phyloP scores from a whole-genome alignment of 1,140 invertebrate species.

The Drosophila eugracilis region DNA sequence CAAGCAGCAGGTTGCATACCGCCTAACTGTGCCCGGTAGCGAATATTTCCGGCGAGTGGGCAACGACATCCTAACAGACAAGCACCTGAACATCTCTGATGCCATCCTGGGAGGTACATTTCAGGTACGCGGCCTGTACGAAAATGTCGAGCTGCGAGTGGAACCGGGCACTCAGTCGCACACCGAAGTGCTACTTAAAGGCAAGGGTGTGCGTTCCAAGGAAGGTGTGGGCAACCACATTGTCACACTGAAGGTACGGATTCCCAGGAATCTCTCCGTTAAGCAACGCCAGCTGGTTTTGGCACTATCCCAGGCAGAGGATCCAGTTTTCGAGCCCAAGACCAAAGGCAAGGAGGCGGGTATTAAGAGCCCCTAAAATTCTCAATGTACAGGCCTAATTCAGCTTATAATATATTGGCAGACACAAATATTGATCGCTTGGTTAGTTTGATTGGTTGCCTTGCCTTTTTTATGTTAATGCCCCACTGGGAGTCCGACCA shows the following conservation, averaged over 20 bases:
- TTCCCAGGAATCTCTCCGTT: slow-evolving; percentile 67
- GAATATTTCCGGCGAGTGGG: slow-evolving; percentile 75
- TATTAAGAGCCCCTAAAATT: slow-evolving; percentile 48
- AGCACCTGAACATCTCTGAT: slow-evolving; percentile 66
- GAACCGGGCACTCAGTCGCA: slow-evolving; percentile 74
- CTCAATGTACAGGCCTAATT: slow-evolving; percentile 52
- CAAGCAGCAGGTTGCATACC: slow-evolving; percentile 62
- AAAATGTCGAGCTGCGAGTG: slow-evolving; percentile 64
- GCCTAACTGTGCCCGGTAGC: slow-evolving; percentile 54
- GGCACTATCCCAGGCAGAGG: slow-evolving; percentile 71
- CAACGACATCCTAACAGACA: slow-evolving; percentile 69
- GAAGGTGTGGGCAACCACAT: slow-evolving; percentile 69
- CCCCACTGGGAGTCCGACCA: slow-evolving; percentile 98
- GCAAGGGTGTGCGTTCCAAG: slow-evolving; percentile 63
- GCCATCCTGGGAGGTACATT: slow-evolving; percentile 72
- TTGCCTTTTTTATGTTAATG: slow-evolving; percentile 95
- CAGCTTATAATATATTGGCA: slow-evolving; percentile 17
- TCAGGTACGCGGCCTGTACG: slow-evolving; percentile 68
- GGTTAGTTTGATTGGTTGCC: slow-evolving; percentile 11
- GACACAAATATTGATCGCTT: slow-evolving; percentile 15
- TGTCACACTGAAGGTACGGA: slow-evolving; percentile 68
- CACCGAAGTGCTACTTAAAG: slow-evolving; percentile 55
- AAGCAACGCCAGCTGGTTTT: slow-evolving; percentile 77
- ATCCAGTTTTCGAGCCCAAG: slow-evolving; percentile 61
- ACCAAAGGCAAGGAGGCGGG: slow-evolving; percentile 1